These are phyloP conservation scores for Drosophila atripex DNA, from an alignment of 2,888 invertebrate species.

Conservation along the genomic window DNA sequence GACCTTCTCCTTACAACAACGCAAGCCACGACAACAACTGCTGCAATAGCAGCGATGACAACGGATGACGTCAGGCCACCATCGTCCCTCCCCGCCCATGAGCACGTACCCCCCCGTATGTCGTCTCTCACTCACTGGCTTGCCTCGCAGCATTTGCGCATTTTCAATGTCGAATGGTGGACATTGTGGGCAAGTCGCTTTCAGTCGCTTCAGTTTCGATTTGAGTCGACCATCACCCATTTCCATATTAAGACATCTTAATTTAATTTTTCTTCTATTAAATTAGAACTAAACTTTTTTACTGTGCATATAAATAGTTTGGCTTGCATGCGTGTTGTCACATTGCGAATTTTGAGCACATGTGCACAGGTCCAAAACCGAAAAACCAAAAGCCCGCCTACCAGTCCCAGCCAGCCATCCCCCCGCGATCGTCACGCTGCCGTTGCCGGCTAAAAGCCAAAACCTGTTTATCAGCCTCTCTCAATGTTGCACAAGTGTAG, in stretches of 20 bases:
- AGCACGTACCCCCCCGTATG: too few species aligned
- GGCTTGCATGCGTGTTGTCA: conserved; percentile 63
- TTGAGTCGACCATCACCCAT: conserved; percentile 69
- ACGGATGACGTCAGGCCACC: conserved; percentile 66
- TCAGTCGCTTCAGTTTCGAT: conserved; percentile 35
- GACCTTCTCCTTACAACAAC: conserved; percentile 73
- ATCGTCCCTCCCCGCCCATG: conserved; percentile 29
- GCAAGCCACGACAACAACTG: conserved; percentile 19
- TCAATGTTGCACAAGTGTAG: conserved; percentile 59
- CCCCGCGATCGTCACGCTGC: conserved; percentile 15
- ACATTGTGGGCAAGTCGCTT: conserved; percentile 36
- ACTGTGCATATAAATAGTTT: conserved; percentile 45
- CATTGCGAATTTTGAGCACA: conserved; percentile 60
- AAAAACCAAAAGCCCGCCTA: conserved; percentile 24
- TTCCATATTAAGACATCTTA: conserved; percentile 71
- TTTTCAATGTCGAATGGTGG: conserved; percentile 59
- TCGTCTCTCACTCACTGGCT: too few species aligned
- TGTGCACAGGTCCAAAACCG: conserved; percentile 59
- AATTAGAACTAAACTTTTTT: neutral
- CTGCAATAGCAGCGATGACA: conserved; percentile 31
- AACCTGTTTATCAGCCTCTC: conserved; percentile 71
- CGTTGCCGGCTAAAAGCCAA: conserved; percentile 54
- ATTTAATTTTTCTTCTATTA: neutral
- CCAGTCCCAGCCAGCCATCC: neutral
- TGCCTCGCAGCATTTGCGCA: conserved; percentile 51